These are phyloP conservation scores for Serranus cabrilla DNA, from an alignment of 2,797 vertebrate genomes.

Conservation along the genomic window DNA sequence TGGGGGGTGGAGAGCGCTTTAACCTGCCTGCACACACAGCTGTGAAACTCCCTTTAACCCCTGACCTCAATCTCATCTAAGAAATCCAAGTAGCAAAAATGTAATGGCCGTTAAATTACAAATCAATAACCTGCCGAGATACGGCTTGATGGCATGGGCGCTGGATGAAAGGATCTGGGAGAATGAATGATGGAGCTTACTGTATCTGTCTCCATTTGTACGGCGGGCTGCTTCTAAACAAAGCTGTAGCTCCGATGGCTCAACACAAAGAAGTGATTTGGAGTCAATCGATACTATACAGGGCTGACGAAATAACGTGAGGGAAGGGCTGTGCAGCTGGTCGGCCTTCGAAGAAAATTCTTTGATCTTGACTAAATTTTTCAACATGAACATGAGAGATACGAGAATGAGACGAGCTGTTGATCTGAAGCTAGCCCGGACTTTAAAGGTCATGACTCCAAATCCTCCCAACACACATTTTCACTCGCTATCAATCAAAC, in stretches of 20 bases:
- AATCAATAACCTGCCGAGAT: slow-evolving; percentile 61
- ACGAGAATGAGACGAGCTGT: background rate
- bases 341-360: background rate
- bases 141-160: slow-evolving; percentile 14
- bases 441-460: background rate
- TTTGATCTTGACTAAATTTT: background rate
- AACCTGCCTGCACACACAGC: slow-evolving; percentile 16
- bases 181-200: slow-evolving; percentile 45
- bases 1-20: background rate
- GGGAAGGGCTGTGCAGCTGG: background rate
- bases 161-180: slow-evolving; percentile 34
- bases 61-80: slow-evolving; percentile 41
- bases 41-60: slow-evolving; percentile 26
- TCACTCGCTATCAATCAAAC: background rate
- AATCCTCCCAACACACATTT: background rate
- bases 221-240: slow-evolving; percentile 20
- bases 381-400: background rate
- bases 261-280: slow-evolving; percentile 25
- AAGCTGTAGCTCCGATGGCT: background rate
- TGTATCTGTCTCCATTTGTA: slow-evolving; percentile 22
- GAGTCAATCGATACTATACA: slow-evolving; percentile 9
- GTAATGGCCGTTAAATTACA: slow-evolving; percentile 61
- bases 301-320: background rate
- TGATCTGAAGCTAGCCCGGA: too few species aligned
- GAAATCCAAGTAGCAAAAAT: slow-evolving; percentile 43